A percentile compares a stretch with the other conserved stretches of the same genome.
Conservation (phyloP, 2,888 invertebrate genomes). For the Azorinus chamasolen region DNA sequence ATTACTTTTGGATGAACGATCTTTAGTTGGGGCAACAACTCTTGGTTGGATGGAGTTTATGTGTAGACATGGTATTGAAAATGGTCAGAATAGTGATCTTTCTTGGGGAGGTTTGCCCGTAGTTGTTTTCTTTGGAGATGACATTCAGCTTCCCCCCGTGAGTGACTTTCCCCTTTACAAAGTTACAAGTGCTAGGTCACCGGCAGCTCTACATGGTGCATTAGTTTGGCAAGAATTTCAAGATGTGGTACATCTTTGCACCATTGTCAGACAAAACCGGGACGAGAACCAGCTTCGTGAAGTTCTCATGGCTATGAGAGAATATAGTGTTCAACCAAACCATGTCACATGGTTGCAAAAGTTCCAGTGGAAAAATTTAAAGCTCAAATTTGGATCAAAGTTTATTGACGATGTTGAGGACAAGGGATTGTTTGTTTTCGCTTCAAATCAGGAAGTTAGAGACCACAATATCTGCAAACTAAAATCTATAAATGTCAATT, state of each 20-base stretch:
- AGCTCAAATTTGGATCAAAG: constrained; percentile 7
- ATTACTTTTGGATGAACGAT: constrained; percentile 65
- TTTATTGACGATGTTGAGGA: constrained; percentile 12
- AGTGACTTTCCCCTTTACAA: constrained; percentile 55
- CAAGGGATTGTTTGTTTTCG: no score
- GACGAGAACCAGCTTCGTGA: constrained; percentile 28
- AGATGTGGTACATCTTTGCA: constrained; percentile 24
- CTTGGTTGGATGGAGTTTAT: constrained; percentile 55
- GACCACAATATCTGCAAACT: constrained; percentile 17
- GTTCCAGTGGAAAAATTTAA: constrained; percentile 48
- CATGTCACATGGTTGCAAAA: constrained; percentile 55
- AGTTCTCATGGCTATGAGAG: constrained; percentile 35
- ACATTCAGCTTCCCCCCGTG: constrained; percentile 65
- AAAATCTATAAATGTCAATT: constrained; percentile 31
- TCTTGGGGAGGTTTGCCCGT: constrained; percentile 65
- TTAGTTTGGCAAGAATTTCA: constrained; percentile 50
- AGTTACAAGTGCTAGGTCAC: constrained; percentile 8
- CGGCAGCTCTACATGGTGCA: constrained; percentile 50
- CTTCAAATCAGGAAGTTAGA: constrained; percentile 47
- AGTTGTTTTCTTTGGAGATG: constrained; percentile 66
- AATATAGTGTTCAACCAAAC: constrained; percentile 16
- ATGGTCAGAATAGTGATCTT: background rate
- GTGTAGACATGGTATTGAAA: constrained; percentile 34
- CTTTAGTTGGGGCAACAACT: constrained; percentile 51
- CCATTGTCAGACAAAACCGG: constrained; percentile 37